Base-by-base conservation (phyloP, 2,797 vertebrate genomes). In the Macropodus opercularis region DNA sequence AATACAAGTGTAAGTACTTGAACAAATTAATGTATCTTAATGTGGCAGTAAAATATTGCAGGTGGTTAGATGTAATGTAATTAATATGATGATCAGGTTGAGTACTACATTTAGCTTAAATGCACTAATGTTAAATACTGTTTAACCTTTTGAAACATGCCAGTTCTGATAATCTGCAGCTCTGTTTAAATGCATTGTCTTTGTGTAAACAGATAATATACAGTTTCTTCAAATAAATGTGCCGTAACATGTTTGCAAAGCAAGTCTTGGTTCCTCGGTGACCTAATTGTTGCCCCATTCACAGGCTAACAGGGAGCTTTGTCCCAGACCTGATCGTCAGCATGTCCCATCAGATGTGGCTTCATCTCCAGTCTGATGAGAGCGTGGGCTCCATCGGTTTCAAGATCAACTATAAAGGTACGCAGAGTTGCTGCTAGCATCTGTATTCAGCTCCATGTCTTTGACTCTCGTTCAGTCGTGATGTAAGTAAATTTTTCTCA, bases 401-500 rank as follows among this genome's bases (percentile, higher is more conserved):
- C 89, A 98, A 98, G 85, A 94, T 98, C 86, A 98, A 96, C 93
- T 98, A 97, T 87, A 97, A 98, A 96, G 97, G 97, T 98, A 94
- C 19, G 54, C 52, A 41, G 32, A 34, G 49, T 47, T n/a, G 27
- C 17, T 23, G 64, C 81, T 79, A 68, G 50, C 35, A 65, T 74
- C 65, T 79, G 31, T 46, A 24, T 59, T 55, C 42, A 32, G 39
- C 42, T 65, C 50, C 69, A 23, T 55, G 48, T 72, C 63, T 66
- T 23, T 48, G n/a, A n/a, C n/a, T n/a, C n/a, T 68, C 22, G 0
- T 41, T 68, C 53, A 57, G 27, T 41, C 24, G 71, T 65, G 57
- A 48, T 60, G 31, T 8, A 4, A 50, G 11, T 68, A 50, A 3
- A n/a, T 67, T 40, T 64, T 39, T n/a, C n/a, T n/a, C n/a, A n/a